A percentile compares a stretch with the other conserved stretches of the same genome.
Conservation (phyloP, 2,113 vertebrate species). For the Pelusios castaneus region DNA sequence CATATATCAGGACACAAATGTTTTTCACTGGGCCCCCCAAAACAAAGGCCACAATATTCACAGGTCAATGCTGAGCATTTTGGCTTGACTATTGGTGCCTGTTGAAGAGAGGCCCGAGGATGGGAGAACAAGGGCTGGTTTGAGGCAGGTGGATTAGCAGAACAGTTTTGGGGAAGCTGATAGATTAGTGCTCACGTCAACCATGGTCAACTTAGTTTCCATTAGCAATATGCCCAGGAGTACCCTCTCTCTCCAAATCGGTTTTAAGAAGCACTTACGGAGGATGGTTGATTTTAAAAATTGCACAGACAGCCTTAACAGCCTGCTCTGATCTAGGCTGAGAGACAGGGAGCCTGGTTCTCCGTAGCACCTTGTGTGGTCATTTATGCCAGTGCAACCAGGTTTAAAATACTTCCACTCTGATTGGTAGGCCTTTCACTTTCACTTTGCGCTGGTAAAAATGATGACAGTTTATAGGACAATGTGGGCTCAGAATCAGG, state of each 20-base stretch:
- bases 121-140: background rate
- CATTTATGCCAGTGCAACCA: background rate
- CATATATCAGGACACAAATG: background rate
- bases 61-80: background rate
- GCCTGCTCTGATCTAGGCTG: accelerated
- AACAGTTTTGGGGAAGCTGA: background rate
- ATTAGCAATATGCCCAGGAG: accelerated
- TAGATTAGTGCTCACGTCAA: accelerated
- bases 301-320: background rate
- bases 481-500: background rate
- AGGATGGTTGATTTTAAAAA: background rate
- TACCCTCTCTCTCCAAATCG: background rate
- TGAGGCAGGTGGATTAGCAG: background rate
- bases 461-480: slow-evolving; percentile 34
- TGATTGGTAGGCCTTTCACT: background rate
- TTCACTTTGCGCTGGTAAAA: accelerated
- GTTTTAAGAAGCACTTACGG: accelerated
- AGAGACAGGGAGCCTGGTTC: background rate
- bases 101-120: background rate
- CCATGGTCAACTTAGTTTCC: accelerated
- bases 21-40: background rate
- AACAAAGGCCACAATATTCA: background rate
- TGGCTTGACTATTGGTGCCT: accelerated
- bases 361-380: slow-evolving; percentile 50
- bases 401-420: slow-evolving; percentile 6